These are phyloP conservation scores for Onychomys torridus DNA, from an alignment of 2,797 vertebrate species.

Conservation along the genomic window DNA sequence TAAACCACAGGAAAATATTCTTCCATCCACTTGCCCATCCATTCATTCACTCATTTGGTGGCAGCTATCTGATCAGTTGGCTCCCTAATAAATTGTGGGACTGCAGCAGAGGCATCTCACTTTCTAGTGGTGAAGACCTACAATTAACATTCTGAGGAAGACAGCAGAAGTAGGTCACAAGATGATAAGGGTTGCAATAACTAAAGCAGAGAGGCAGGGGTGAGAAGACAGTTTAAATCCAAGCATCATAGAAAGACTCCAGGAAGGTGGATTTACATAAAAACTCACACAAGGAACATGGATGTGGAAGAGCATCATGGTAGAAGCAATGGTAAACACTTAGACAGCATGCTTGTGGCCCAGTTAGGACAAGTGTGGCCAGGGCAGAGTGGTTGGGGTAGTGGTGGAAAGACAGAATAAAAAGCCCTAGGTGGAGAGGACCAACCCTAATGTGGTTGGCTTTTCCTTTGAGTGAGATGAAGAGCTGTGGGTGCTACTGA, in stretches of 20 bases:
- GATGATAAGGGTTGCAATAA: not conserved
- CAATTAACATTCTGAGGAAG: not conserved
- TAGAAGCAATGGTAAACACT: rapidly evolving
- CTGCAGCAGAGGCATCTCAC: not conserved
- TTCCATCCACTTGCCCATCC: not conserved
- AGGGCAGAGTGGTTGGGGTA: rapidly evolving
- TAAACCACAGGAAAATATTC: slow-evolving; percentile 2
- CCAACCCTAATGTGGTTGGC: too few relatives aligned
- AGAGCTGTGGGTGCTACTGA: not conserved
- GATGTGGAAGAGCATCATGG: not conserved
- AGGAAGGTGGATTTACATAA: not conserved
- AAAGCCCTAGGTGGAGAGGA: not conserved
- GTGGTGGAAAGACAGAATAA: not conserved
- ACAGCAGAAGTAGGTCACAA: not conserved
- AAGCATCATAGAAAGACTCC: not conserved
- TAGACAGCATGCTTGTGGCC: rapidly evolving
- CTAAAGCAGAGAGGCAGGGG: not conserved
- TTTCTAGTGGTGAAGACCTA: not conserved
- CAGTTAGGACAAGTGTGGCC: not conserved
- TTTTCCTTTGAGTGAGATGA: not conserved
- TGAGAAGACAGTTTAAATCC: not conserved
- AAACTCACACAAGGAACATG: not conserved
- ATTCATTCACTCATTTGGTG: not conserved
- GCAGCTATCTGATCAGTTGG: slow-evolving; percentile 20
- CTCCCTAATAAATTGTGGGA: not conserved